Percentiles rank a stretch among this genome's conserved stretches.
Conservation (phyloP, 2,113 vertebrate genomes). For the Chionomys nivalis region DNA sequence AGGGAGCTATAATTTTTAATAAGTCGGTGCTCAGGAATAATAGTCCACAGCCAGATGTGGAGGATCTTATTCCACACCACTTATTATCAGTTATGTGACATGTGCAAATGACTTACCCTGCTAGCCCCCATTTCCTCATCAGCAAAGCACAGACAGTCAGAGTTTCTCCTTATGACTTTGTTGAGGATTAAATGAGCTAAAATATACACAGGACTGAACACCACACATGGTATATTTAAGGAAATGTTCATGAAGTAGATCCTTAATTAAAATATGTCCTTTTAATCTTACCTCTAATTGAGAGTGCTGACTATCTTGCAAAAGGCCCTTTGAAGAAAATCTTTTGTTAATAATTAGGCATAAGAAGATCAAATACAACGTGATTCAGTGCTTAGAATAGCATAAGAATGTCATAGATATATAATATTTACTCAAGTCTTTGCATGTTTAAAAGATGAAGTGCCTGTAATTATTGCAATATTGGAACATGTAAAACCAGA, state of each 20-base stretch:
- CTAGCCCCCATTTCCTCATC: neutral
- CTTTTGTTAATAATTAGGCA: conserved; percentile 38
- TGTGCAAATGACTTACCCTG: neutral
- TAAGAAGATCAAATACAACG: conserved; percentile 42
- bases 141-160: neutral
- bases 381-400: neutral
- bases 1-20: neutral
- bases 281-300: conserved; percentile 49
- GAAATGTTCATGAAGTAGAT: conserved; percentile 25
- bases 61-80: neutral
- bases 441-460: conserved; percentile 34
- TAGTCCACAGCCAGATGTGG: neutral
- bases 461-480: conserved; percentile 20
- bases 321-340: conserved; percentile 17
- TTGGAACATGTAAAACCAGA: conserved; percentile 39
- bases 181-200: neutral
- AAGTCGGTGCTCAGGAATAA: neutral
- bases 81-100: neutral
- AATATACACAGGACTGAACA: neutral
- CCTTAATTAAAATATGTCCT: conserved; percentile 40
- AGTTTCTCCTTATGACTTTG: neutral
- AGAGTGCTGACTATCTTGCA: conserved; percentile 19
- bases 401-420: neutral
- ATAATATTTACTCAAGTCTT: conserved; percentile 21
- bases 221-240: neutral